These are phyloP conservation scores for Xiphorhynchus elegans DNA, from an alignment of 2,113 vertebrate species.

Conservation along the genomic window DNA sequence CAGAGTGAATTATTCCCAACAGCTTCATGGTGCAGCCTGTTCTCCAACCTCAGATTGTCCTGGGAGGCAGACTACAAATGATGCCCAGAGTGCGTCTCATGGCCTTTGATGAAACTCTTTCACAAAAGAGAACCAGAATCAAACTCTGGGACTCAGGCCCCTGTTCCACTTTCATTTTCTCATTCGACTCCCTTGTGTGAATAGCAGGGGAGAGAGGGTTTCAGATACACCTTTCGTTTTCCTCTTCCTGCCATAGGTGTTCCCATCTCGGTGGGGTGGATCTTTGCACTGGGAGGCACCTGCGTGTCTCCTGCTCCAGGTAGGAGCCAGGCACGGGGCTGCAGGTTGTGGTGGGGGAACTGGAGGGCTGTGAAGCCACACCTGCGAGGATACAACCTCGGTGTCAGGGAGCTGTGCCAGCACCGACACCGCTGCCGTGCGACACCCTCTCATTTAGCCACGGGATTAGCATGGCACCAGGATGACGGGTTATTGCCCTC, in stretches of 20 bases:
- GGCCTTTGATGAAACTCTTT: background rate
- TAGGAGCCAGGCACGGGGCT: background rate
- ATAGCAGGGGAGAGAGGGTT: background rate
- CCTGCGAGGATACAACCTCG: background rate
- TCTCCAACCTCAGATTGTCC: background rate
- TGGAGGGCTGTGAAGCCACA: fast-evolving
- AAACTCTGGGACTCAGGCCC: background rate
- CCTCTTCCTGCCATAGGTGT: background rate
- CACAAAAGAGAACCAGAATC: background rate
- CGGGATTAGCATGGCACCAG: conserved; percentile 22
- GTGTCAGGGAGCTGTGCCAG: conserved; percentile 4
- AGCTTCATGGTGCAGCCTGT: background rate
- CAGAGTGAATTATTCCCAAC: background rate
- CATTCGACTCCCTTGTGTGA: background rate
- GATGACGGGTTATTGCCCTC: background rate
- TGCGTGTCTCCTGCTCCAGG: fast-evolving
- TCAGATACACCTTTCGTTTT: background rate
- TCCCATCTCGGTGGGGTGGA: fast-evolving
- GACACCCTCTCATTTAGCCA: background rate
- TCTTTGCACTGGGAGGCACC: background rate
- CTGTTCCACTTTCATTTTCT: background rate
- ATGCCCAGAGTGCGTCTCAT: background rate
- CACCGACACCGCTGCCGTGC: background rate
- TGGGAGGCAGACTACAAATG: background rate
- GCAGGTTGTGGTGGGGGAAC: background rate